phyloP scores from a whole-genome alignment of 2,888 invertebrate genomes.

The Zeuzera pyrina region DNA sequence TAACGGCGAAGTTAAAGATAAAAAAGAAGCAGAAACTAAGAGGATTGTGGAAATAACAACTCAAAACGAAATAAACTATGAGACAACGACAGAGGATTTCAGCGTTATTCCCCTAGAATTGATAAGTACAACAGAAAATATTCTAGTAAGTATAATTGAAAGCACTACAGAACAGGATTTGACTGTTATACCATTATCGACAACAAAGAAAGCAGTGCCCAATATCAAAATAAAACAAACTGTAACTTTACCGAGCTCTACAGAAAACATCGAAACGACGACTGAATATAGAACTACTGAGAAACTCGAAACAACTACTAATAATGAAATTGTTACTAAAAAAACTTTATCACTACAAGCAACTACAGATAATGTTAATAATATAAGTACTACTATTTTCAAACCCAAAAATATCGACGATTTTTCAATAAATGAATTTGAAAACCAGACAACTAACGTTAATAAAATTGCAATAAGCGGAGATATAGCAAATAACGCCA shows the following conservation, averaged over 20 bases:
- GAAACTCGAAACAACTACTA: constrained; percentile 5
- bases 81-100: constrained; percentile 21
- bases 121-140: constrained; percentile 51
- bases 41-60: constrained; percentile 26
- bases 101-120: constrained; percentile 59
- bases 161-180: constrained; percentile 50
- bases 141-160: constrained; percentile 34
- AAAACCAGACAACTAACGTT: constrained; percentile 1
- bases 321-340: constrained; percentile 2
- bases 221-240: constrained; percentile 38
- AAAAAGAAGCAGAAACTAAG: constrained; percentile 18
- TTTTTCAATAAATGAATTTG: constrained; percentile 4
- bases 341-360: constrained; percentile 4
- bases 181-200: constrained; percentile 52
- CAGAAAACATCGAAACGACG: constrained; percentile 24
- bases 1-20: constrained; percentile 4
- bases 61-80: too few relatives aligned
- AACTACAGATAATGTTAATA: constrained; percentile 2
- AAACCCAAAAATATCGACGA: constrained; percentile 6
- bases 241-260: constrained; percentile 40
- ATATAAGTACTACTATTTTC: too few relatives aligned
- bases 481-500: too few relatives aligned
- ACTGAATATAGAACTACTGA: constrained; percentile 17
- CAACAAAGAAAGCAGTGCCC: constrained; percentile 31
- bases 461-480: too few relatives aligned